phyloP scores from a whole-genome alignment of 2,888 invertebrate species.

The Agonopterix subpropinquella region DNA sequence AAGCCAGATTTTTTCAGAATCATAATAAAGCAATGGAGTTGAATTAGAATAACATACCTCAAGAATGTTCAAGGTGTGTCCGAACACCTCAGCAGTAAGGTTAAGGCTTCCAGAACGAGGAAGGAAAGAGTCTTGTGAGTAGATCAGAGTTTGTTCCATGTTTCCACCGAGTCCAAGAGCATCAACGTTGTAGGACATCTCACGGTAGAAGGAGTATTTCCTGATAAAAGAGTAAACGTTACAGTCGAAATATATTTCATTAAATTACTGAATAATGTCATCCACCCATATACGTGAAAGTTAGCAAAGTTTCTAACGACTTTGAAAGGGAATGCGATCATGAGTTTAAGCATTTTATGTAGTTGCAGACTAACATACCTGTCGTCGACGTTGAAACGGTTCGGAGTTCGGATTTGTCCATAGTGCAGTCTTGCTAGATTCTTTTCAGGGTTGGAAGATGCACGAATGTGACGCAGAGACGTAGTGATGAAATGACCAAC shows the following conservation, averaged over 20 bases:
- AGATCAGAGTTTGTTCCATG: constrained; percentile 84
- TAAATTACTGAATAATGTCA: too few relatives aligned
- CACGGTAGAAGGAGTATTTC: constrained; percentile 87
- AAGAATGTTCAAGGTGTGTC: constrained; percentile 84
- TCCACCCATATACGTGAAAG: too few relatives aligned
- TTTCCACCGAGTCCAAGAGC: constrained; percentile 82
- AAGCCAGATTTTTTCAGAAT: too few relatives aligned
- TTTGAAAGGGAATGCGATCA: too few relatives aligned
- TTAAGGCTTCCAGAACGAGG: constrained; percentile 84
- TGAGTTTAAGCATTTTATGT: too few relatives aligned
- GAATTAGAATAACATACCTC: constrained; percentile 65
- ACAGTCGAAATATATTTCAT: too few relatives aligned
- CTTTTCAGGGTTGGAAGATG: constrained; percentile 86
- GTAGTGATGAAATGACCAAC: constrained; percentile 92
- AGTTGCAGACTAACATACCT: constrained; percentile 40
- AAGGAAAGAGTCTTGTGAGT: constrained; percentile 87
- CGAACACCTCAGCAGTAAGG: constrained; percentile 85
- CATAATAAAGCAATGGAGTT: too few relatives aligned
- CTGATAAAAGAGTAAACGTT: constrained; percentile 41
- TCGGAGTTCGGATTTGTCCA: constrained; percentile 69
- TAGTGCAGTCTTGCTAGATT: constrained; percentile 70
- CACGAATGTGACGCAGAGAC: constrained; percentile 85
- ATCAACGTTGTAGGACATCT: constrained; percentile 83
- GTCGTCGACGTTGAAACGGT: constrained; percentile 79
- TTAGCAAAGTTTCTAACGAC: too few relatives aligned